These are phyloP conservation scores for Cephus nigrinus DNA, from an alignment of 2,888 invertebrate species.

Conservation along the genomic window DNA sequence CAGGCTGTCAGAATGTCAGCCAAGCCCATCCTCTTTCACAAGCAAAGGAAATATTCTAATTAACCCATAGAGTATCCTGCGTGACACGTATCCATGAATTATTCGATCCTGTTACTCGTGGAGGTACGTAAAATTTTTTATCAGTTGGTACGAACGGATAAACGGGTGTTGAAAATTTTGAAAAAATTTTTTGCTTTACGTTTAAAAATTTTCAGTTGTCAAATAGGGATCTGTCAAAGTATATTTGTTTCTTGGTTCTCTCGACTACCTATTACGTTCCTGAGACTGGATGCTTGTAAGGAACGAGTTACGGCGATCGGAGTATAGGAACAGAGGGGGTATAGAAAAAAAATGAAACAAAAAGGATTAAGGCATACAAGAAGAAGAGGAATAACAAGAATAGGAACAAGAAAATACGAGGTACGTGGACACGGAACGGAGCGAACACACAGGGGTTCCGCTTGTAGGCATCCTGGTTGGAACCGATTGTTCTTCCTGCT, in stretches of 20 bases:
- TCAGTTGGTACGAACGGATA: too few species aligned
- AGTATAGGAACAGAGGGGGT: too few species aligned
- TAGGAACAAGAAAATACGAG: constrained; percentile 16
- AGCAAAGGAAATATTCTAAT: constrained; percentile 60
- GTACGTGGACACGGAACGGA: constrained; percentile 24
- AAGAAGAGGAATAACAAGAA: constrained; percentile 10
- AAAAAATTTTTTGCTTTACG: too few species aligned
- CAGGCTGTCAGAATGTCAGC: constrained; percentile 60
- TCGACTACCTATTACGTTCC: too few species aligned
- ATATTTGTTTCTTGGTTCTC: too few species aligned
- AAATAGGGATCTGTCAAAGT: too few species aligned
- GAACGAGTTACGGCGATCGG: too few species aligned
- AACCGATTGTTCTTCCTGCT: constrained; percentile 43
- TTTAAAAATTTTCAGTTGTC: too few species aligned
- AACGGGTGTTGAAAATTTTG: too few species aligned
- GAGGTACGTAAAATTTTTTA: constrained; percentile 12
- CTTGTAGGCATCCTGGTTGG: constrained; percentile 39
- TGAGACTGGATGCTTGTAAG: too few species aligned
- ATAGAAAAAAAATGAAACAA: constrained; percentile 10
- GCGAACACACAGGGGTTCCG: constrained; percentile 38
- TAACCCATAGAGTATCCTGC: constrained; percentile 46
- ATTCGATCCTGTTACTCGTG: constrained; percentile 41
- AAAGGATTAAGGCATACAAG: constrained; percentile 19
- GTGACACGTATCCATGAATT: constrained; percentile 37
- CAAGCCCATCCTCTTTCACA: constrained; percentile 64